Base-by-base conservation (phyloP, 2,888 invertebrate species). In the Epirrita christyi region DNA sequence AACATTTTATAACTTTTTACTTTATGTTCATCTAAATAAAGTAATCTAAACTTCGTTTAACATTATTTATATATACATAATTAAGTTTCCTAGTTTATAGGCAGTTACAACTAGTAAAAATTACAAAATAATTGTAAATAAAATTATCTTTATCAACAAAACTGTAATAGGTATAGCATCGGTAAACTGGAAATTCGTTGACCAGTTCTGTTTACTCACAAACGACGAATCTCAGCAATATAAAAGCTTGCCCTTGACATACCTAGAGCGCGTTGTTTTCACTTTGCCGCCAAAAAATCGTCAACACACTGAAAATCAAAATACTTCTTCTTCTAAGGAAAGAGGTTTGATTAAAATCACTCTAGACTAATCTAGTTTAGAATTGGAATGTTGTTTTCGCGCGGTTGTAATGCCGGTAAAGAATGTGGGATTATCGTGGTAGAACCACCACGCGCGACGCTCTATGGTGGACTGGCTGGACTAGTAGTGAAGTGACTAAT, bases 381-480 rank as follows among this genome's bases (percentile, higher is more conserved):
- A 57, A 52, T 53, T 50, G 32, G 45, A 46, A 48, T 38, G 42
- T 10, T 55, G 40, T 38, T 41, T 27, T 32, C 54, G 56, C 61
- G 51, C 50, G 47, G 36, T 7, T 44, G 21, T 4, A 21, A 21
- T 4, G n/a, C 28, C n/a, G 47, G 58, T 32, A 42, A 43, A 47
- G 55, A 29, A 15, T 32, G 21, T 21, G 11, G 27, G 28, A 28
- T n/a, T 47, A 43, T 9, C 13, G 46, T 51, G 36, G 40, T 48
- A 34, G 38, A 14, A 51, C 43, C 81, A 73, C 78, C 81, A 80
- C 81, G 81, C 81, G 80, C 88, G 86, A 60, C 83, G 80, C 59
- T 74, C 86, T 85, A 83, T 88, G 83, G 85, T 83, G 78, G 61
- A 88, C 88, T 88, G 83, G 73, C 88, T 88, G 21, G 21, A 21